A percentile compares a stretch with the other conserved stretches of the same genome.
phyloP scores from a whole-genome alignment of 2,113 vertebrate species.

The Oceanodroma tethys region DNA sequence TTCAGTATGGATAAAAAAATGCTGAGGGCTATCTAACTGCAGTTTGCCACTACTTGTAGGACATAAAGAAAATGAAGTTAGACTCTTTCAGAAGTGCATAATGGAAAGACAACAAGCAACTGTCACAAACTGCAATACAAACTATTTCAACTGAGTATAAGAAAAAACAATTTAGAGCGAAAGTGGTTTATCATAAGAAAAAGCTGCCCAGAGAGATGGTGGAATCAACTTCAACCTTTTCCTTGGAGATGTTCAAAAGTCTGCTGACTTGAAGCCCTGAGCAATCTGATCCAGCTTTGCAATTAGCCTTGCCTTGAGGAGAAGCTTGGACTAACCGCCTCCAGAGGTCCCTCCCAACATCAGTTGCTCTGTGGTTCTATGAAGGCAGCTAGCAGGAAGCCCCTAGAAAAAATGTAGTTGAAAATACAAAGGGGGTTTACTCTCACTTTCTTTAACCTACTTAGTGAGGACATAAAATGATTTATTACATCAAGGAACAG shows the following conservation, averaged over 20 bases:
- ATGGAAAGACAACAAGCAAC: neutral
- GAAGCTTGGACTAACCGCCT: neutral
- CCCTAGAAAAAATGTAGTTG: neutral
- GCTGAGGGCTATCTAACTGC: neutral
- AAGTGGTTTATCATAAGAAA: neutral
- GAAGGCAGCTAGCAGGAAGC: neutral
- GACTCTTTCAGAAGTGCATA: neutral
- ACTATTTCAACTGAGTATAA: neutral
- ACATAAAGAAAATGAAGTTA: neutral
- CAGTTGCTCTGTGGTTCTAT: neutral
- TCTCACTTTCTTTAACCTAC: neutral
- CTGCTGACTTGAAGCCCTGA: neutral
- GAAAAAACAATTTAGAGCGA: neutral
- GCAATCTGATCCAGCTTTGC: neutral
- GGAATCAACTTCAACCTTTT: neutral
- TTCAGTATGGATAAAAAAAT: neutral
- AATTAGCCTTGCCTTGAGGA: neutral
- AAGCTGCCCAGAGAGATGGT: neutral
- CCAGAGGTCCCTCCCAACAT: neutral
- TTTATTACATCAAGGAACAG: constrained; percentile 26
- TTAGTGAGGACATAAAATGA: constrained; percentile 6
- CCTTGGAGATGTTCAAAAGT: neutral
- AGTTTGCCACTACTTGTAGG: neutral
- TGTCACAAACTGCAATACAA: neutral
- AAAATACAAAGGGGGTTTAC: neutral